Base-by-base conservation (phyloP, 1,140 invertebrate species). In the Stegodyphus mimosarum region DNA sequence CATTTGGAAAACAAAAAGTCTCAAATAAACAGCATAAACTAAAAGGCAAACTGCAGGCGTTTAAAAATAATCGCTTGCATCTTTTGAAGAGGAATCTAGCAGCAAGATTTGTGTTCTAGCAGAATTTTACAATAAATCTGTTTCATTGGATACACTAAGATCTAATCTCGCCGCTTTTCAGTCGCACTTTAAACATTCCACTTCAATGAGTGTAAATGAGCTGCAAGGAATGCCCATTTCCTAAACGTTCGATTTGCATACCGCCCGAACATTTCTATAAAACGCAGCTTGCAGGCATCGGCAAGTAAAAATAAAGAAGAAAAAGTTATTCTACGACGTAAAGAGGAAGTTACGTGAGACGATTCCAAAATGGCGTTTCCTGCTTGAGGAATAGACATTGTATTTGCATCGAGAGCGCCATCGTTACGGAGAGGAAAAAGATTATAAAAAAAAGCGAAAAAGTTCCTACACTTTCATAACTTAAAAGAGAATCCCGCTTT, bases 351-450 rank as follows among this genome's bases (percentile, higher is more conserved):
- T 67, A 77, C 75, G 75, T 66, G 75, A 55, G 48, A 17, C 66
- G 75, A 67, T 66, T 77, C 63, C 51, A 51, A 77, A 77, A 67
- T 50, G 51, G 60, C 60, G 33, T 77, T 66, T 66, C 15, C 60
- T 51, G 60, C 6, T 10, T 17, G 33, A 33, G 33, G 33, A 33
- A 33, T 33, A 33, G 33, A 33, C 60, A 49, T 77, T 49, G 50
- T 77, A 77, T 66, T 77, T 77, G 55, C 75, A 77, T 77, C 60
- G 75, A 77, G 48, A 77, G 75, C 33, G 63, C 60, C 60, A 51
- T 77, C 75, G 66, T 77, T 77, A 77, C 75, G 7, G 75, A 33
- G 33, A 33, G 33, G 33, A 33, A 33, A 33, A 33, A 33, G 33
- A 33, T 33, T 33, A 33, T 1, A 18, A 66, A 67, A 64, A 2